Base-by-base conservation (phyloP, 2,113 vertebrate genomes). In the Gopherus flavomarginatus region DNA sequence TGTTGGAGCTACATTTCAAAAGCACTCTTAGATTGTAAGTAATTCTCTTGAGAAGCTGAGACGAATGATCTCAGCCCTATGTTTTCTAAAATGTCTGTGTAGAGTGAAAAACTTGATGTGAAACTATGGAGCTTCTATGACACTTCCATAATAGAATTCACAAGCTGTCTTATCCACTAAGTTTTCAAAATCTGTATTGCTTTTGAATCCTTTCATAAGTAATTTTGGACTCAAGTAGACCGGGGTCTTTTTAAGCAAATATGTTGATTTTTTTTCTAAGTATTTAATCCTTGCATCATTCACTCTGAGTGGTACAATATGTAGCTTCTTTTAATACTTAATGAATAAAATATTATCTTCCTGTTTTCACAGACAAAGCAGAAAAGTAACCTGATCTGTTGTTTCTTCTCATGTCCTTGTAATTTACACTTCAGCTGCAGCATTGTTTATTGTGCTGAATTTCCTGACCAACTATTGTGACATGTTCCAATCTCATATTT, bases 301-400 rank as follows among this genome's bases (percentile, higher is more conserved):
- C 27, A 62, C 11, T 69, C 42, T 29, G 50, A 91, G 49, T 93
- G 5, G 4, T 85, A 5, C 11, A 4, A 8, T 65, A 16, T n/a
- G 19, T 21, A 29, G 6, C 8, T 86, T 88, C 13, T 88, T 86
- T 90, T 79, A 47, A 12, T 13, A 80, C 17, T 86, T 88, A 53
- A 49, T 53, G 4, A 65, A 17, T 3, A 21, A 35, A 2, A 54
- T 92, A 81, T 1, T 69, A 2, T 78, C 69, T 90, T 90, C n/a
- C 82, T 85, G 6, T 87, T 94, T 78, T 90, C 87, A 92, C 10
- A 81, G 62, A 24, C 65, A 42, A 77, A 80, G 35, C 11, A 72
- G 84, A 93, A 85, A 75, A 54, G 9, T 52, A 14, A 44, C 5
- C 44, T n/a, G 42, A 44, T 24, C 90, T 85, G 8, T 82, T 69